Base-by-base conservation (phyloP, 2,113 vertebrate species). In the Cyprinodon tularosa region DNA sequence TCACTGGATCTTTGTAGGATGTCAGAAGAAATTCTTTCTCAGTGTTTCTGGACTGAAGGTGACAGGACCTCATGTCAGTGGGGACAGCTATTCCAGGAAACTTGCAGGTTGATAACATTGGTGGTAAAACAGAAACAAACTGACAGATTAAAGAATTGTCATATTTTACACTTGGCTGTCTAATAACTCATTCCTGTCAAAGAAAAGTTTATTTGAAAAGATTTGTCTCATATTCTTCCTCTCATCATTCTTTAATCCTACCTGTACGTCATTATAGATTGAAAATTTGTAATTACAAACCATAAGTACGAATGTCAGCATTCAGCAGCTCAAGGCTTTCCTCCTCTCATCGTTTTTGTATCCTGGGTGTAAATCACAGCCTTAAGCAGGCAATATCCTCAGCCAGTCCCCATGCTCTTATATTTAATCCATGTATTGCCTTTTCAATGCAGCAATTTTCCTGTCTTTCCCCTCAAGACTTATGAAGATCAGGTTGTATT, bases 401-500 rank as follows among this genome's bases (percentile, higher is more conserved):
- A 78, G 73, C 75, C 4, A 72, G 66, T 85, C 80, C 68, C 86
- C 66, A 60, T 3, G 76, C 83, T 84, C 83, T 89, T 89, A 87
- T 92, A 82, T 87, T 86, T 76, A 72, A 88, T 86, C 77, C 67
- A 82, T 89, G 91, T 93, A 91, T 88, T 91, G 78, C 83, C 78
- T 89, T 89, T 91, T 87, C 73, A 75, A 78, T 86, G 81, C 85
- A 70, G 82, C 88, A 90, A 90, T 90, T 92, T 90, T 81, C 73
- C 82, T 76, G 84, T 69, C 71, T 85, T 70, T 75, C 66, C 82
- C 74, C 78, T 85, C 73, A 61, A 84, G 87, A 89, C 81, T 86
- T 88, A 88, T 87, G 85, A 92, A 88, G 80, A 88, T 88, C 68
- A 66, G 80, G 50, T 86, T 91, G 84, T 92, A 90, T 91, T 89